These are phyloP conservation scores for Scopus umbretta DNA, from an alignment of 2,113 vertebrate species.

Conservation along the genomic window DNA sequence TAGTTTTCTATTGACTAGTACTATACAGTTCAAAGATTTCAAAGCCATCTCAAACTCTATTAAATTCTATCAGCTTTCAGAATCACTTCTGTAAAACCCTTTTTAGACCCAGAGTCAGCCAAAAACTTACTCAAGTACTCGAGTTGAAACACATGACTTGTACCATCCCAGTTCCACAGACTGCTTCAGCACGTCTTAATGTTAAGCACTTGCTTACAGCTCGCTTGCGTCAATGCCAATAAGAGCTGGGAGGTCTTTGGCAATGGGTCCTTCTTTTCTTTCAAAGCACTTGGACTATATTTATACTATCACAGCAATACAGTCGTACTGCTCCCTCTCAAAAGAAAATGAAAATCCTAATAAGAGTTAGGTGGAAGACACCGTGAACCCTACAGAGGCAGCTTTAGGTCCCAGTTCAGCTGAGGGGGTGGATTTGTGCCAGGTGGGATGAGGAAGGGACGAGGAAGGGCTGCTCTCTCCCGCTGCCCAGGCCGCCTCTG, in stretches of 20 bases:
- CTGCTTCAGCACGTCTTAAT: neutral
- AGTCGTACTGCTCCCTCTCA: neutral
- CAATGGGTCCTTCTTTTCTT: neutral
- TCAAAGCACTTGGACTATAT: neutral
- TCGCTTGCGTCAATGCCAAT: neutral
- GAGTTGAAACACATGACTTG: neutral
- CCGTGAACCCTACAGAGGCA: neutral
- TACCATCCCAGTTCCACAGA: neutral
- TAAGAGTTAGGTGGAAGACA: neutral
- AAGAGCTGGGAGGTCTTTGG: neutral
- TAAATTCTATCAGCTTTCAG: neutral
- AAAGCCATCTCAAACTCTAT: neutral
- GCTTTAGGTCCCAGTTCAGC: neutral
- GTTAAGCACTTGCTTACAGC: neutral
- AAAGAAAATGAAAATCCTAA: neutral
- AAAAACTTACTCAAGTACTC: neutral
- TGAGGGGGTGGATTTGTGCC: neutral
- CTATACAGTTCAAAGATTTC: neutral
- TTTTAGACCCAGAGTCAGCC: neutral
- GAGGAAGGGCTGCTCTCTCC: neutral
- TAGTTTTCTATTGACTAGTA: neutral
- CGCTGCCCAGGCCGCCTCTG: neutral
- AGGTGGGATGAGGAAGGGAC: fast-evolving
- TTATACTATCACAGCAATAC: neutral
- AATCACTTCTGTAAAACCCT: neutral